phyloP scores from a whole-genome alignment of 2,113 vertebrate genomes.

The Saguinus imperator region DNA sequence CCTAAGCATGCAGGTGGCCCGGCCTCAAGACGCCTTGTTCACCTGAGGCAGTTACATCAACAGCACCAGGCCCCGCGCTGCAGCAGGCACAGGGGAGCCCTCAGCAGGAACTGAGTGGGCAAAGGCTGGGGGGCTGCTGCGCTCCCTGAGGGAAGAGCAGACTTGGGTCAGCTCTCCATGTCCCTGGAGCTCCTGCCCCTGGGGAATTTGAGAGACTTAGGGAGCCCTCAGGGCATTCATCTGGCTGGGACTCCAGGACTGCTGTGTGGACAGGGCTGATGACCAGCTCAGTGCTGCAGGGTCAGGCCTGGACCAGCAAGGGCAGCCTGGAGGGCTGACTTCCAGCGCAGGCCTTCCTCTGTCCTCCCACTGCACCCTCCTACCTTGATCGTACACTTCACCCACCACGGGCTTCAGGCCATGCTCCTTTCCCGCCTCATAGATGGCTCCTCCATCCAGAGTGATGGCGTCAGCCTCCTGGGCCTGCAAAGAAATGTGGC shows the following conservation, averaged over 20 bases:
- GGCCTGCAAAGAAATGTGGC: conserved; percentile 79
- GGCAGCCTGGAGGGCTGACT: not conserved
- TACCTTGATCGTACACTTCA: conserved; percentile 90
- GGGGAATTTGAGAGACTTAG: not conserved
- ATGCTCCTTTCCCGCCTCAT: conserved; percentile 86
- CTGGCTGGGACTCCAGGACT: not conserved
- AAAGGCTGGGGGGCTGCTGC: not conserved
- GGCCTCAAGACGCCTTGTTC: fast-evolving
- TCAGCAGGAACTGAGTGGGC: not conserved
- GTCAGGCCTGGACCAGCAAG: not conserved
- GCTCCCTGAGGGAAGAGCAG: not conserved
- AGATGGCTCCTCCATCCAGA: conserved; percentile 86
- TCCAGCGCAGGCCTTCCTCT: not conserved
- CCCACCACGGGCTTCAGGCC: conserved; percentile 90
- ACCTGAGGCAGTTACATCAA: no score
- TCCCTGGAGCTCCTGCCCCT: not conserved
- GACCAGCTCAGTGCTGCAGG: not conserved
- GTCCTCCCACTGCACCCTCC: not conserved
- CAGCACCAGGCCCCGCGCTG: not conserved
- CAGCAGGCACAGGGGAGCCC: fast-evolving
- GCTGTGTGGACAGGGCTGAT: not conserved
- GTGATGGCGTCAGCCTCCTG: conserved; percentile 90
- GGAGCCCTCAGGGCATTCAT: not conserved
- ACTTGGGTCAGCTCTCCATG: not conserved
- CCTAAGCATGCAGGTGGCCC: fast-evolving